phyloP scores from a whole-genome alignment of 2,113 vertebrate genomes.

The Stercorarius parasiticus region DNA sequence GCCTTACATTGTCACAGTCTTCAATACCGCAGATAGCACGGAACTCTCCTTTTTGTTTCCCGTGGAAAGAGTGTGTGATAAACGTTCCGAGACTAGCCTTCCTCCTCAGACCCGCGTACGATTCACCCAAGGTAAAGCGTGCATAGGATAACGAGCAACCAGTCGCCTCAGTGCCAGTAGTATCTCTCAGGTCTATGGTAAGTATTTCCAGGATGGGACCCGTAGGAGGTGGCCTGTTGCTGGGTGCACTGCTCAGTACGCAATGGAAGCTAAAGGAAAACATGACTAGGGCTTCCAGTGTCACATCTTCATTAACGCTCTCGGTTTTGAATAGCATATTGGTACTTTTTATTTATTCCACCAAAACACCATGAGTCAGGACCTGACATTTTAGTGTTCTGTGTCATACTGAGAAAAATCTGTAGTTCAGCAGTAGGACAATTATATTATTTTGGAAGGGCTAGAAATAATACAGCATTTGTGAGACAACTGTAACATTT shows the following conservation, averaged over 20 bases:
- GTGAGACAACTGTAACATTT: constrained; percentile 60
- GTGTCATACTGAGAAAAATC: constrained; percentile 75
- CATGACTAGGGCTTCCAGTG: background rate
- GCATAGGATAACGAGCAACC: background rate
- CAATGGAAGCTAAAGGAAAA: background rate
- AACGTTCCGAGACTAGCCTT: background rate
- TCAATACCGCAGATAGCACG: constrained; percentile 1
- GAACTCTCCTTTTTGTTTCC: constrained; percentile 20
- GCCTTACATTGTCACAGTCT: background rate
- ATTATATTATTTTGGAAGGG: constrained; percentile 55
- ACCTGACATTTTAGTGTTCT: constrained; percentile 74
- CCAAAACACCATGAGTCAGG: constrained; percentile 72
- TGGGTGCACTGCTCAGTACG: accelerated
- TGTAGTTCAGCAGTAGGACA: constrained; percentile 66
- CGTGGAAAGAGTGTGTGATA: background rate
- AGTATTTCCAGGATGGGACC: constrained; percentile 5
- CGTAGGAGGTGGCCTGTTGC: background rate
- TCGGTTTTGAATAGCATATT: constrained; percentile 56
- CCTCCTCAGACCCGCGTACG: background rate
- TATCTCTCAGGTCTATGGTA: background rate
- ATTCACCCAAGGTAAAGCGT: background rate
- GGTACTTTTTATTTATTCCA: constrained; percentile 70
- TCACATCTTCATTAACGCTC: constrained; percentile 45
- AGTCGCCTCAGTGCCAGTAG: background rate
- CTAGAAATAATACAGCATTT: constrained; percentile 61